phyloP scores from a whole-genome alignment of 2,113 vertebrate species.

The Uropsilus gracilis region DNA sequence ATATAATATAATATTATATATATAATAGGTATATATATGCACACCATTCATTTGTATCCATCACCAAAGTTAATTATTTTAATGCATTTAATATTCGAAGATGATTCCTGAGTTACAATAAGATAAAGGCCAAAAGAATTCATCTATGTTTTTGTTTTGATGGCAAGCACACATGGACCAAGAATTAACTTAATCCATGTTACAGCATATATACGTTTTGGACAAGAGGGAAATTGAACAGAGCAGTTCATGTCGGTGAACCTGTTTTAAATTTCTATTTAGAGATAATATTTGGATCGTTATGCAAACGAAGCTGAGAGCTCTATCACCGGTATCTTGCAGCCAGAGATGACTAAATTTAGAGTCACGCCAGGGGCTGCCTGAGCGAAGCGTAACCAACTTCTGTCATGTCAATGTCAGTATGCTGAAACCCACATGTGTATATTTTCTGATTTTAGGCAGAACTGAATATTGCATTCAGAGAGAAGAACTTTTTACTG shows the following conservation, averaged over 20 bases:
- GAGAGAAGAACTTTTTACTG: slow-evolving; percentile 26
- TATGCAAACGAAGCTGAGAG: slow-evolving; percentile 42
- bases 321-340: slow-evolving; percentile 42
- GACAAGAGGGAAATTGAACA: background rate
- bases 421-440: slow-evolving; percentile 54
- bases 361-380: slow-evolving; percentile 40
- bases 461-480: slow-evolving; percentile 55
- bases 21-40: too few relatives aligned
- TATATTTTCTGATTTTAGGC: slow-evolving; percentile 69
- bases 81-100: background rate
- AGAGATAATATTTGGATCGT: slow-evolving; percentile 47
- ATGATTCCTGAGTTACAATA: background rate
- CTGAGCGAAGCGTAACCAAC: slow-evolving; percentile 29
- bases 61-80: background rate
- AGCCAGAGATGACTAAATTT: slow-evolving; percentile 61
- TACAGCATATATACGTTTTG: background rate
- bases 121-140: background rate
- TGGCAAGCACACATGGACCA: background rate
- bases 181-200: background rate
- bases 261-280: background rate
- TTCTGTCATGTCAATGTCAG: slow-evolving; percentile 51
- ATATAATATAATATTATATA: too few relatives aligned
- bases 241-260: background rate
- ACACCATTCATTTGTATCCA: background rate
- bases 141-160: background rate